These are phyloP conservation scores for Caloenas nicobarica DNA, from an alignment of 2,113 vertebrate genomes.

Conservation along the genomic window DNA sequence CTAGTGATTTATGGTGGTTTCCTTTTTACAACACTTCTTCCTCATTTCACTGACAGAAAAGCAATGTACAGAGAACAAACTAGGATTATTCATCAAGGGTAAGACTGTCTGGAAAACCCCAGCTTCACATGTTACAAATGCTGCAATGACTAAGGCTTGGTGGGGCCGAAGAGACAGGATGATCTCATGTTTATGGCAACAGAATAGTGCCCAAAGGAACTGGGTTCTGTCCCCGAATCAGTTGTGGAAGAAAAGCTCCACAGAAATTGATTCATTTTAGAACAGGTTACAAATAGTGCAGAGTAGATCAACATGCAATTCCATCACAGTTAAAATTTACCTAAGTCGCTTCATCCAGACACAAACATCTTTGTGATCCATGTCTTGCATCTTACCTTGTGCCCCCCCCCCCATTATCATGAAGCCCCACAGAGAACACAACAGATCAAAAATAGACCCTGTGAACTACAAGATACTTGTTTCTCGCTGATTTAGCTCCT, in stretches of 20 bases:
- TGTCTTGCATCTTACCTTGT: accelerated
- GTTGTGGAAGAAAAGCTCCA: not conserved
- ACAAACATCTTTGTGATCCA: not conserved
- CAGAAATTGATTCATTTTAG: not conserved
- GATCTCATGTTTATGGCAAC: not conserved
- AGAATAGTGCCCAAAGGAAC: not conserved
- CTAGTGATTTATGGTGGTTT: not conserved
- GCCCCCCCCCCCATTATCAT: not conserved
- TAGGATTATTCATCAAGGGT: not conserved
- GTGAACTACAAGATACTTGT: not conserved
- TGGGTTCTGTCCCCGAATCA: not conserved
- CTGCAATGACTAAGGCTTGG: not conserved
- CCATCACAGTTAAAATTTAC: not conserved
- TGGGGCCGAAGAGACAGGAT: not conserved
- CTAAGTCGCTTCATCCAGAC: not conserved
- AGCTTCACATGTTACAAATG: not conserved
- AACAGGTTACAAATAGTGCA: not conserved
- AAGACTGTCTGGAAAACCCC: not conserved
- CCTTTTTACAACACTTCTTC: not conserved
- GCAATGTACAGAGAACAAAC: not conserved
- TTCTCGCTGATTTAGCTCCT: not conserved
- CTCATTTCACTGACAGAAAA: not conserved
- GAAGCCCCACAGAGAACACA: not conserved
- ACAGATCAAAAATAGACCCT: not conserved
- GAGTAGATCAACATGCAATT: not conserved